Evolutionary conservation across 1,140 invertebrate species (phyloP).

Genomic region (Latrodectus geometricus): DNA sequence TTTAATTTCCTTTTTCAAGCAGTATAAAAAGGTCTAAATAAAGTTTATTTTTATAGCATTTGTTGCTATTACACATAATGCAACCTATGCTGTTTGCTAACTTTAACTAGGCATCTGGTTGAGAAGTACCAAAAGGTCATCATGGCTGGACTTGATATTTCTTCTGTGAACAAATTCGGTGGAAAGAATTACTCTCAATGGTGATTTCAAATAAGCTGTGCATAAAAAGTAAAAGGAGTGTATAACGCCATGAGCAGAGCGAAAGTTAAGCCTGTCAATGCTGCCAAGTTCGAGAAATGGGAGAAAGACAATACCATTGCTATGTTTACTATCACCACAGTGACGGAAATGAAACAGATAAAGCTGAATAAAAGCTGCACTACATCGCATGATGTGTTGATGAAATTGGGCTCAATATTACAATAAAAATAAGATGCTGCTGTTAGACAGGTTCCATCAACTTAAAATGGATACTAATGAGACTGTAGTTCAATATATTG

Average conservation of each 20-base stretch:
- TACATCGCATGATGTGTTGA: neutral
- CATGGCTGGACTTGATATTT: slow-evolving; percentile 11
- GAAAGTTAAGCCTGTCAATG: neutral
- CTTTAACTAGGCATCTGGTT: no score
- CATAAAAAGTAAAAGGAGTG: slow-evolving; percentile 25
- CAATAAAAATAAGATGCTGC: slow-evolving; percentile 1
- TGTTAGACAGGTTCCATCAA: no score
- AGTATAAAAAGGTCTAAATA: no score
- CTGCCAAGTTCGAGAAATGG: neutral
- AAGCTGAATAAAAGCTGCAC: slow-evolving; percentile 15
- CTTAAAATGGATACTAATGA: no score
- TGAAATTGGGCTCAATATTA: neutral
- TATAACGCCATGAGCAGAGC: neutral
- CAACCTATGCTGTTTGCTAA: no score
- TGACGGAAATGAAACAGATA: neutral
- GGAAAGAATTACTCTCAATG: slow-evolving; percentile 7
- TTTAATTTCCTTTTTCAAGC: no score
- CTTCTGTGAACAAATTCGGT: neutral
- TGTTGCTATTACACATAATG: no score
- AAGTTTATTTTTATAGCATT: no score
- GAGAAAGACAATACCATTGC: slow-evolving; percentile 15
- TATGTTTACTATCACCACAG: neutral
- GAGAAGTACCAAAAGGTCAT: neutral
- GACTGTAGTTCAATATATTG: no score
- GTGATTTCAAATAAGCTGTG: slow-evolving; percentile 26